These are phyloP conservation scores for Martes martes DNA, from an alignment of 2,113 vertebrate genomes.

Conservation along the genomic window DNA sequence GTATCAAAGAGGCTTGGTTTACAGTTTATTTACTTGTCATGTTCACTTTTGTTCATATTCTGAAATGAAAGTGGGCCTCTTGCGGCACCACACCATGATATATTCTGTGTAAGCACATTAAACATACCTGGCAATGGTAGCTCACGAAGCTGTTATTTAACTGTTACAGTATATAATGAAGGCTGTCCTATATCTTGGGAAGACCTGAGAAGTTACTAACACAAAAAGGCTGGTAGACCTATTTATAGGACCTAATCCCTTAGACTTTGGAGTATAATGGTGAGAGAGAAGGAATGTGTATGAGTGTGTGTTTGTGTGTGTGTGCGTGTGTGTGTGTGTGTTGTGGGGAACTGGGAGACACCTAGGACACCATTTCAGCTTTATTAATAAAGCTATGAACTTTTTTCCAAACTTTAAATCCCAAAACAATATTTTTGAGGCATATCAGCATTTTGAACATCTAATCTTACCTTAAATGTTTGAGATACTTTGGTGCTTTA, in stretches of 20 bases:
- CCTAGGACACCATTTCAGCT: not conserved
- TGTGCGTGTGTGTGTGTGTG: not conserved
- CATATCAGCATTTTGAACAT: not conserved
- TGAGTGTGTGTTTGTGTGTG: not conserved
- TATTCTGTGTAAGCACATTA: not conserved
- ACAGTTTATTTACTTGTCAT: not conserved
- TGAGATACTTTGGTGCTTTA: not conserved
- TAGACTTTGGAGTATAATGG: not conserved
- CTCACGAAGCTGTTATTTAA: not conserved
- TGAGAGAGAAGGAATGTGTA: too few species aligned
- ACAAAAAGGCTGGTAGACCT: not conserved
- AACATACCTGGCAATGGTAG: too few species aligned
- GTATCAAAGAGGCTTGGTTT: not conserved
- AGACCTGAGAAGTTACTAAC: not conserved
- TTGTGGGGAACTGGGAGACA: not conserved
- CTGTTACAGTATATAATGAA: not conserved
- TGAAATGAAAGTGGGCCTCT: not conserved
- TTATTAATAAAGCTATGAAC: not conserved
- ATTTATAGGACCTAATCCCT: not conserved
- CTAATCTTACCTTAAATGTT: not conserved
- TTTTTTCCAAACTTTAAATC: not conserved
- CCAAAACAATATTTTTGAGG: not conserved
- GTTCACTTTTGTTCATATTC: not conserved
- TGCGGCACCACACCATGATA: not conserved
- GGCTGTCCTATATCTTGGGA: not conserved